Conservation (phyloP, 2,888 invertebrate genomes). For the Plagodis dolabraria region DNA sequence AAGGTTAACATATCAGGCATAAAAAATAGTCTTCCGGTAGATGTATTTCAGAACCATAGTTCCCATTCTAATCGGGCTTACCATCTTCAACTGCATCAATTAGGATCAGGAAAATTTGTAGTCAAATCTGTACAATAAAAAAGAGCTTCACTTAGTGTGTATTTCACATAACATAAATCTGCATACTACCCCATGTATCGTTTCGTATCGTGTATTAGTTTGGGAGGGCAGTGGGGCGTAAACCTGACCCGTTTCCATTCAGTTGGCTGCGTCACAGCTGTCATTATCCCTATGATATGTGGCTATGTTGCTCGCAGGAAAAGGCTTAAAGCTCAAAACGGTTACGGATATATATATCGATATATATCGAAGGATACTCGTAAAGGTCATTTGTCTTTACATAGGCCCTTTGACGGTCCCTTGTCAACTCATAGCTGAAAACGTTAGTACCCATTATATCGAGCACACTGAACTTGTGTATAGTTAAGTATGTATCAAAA, state of each 20-base stretch:
- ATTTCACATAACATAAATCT: not conserved
- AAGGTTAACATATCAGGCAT: too few relatives aligned
- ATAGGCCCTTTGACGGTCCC: not conserved
- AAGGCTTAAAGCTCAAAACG: not conserved
- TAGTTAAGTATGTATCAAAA: too few relatives aligned
- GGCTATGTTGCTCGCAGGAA: conserved; percentile 4
- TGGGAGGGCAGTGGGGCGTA: conserved; percentile 29
- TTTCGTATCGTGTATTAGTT: conserved; percentile 5
- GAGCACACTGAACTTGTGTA: too few relatives aligned
- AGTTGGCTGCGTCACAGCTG: conserved; percentile 30
- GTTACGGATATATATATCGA: conserved; percentile 2
- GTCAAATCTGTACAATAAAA: too few relatives aligned
- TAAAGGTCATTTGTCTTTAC: not conserved
- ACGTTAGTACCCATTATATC: too few relatives aligned
- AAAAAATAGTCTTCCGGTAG: too few relatives aligned
- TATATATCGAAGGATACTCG: not conserved
- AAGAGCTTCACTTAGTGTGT: too few relatives aligned
- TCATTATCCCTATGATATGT: conserved; percentile 31
- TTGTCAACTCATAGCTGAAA: not conserved
- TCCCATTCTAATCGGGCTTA: too few relatives aligned
- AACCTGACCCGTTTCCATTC: conserved; percentile 41
- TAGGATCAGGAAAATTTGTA: too few relatives aligned
- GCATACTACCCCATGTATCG: not conserved
- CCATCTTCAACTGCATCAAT: too few relatives aligned
- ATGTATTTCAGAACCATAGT: too few relatives aligned